Evolutionary conservation across 2,797 vertebrate species (phyloP).

Genomic region (Cynodonichthys magdalenae): DNA sequence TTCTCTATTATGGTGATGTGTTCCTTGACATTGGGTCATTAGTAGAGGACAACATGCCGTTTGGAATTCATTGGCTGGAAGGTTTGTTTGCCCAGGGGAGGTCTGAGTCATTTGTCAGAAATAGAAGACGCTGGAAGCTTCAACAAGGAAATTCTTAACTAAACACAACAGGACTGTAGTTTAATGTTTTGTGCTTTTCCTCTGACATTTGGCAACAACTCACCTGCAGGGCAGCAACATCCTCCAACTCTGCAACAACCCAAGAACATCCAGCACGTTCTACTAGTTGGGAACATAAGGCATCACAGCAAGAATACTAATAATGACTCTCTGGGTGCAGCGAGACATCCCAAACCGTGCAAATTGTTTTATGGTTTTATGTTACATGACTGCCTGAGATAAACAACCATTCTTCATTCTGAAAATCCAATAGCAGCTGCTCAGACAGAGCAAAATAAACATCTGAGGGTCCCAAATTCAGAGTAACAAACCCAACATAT

Average conservation of each 20-base stretch:
- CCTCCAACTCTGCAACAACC: not conserved
- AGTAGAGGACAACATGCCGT: slow-evolving; percentile 41
- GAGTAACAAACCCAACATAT: too few species aligned
- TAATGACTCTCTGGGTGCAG: not conserved
- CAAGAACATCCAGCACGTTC: not conserved
- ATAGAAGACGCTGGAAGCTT: slow-evolving; percentile 22
- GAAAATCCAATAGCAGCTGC: too few species aligned
- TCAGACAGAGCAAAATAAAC: too few species aligned
- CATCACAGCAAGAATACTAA: not conserved
- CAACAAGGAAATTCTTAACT: slow-evolving; percentile 2
- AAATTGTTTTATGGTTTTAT: not conserved
- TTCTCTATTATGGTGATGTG: slow-evolving; percentile 53
- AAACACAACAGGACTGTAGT: not conserved
- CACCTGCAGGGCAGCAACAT: slow-evolving; percentile 3
- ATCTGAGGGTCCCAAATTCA: too few species aligned
- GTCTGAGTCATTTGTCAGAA: slow-evolving; percentile 46
- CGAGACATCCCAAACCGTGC: not conserved
- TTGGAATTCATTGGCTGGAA: slow-evolving; percentile 49
- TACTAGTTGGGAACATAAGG: not conserved
- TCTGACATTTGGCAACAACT: not conserved
- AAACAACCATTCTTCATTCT: not conserved
- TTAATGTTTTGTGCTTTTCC: not conserved
- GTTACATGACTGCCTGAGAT: not conserved
- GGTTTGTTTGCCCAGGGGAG: slow-evolving; percentile 43
- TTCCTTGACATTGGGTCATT: slow-evolving; percentile 56